phyloP scores from a whole-genome alignment of 1,140 invertebrate genomes.

The Agrilus planipennis region DNA sequence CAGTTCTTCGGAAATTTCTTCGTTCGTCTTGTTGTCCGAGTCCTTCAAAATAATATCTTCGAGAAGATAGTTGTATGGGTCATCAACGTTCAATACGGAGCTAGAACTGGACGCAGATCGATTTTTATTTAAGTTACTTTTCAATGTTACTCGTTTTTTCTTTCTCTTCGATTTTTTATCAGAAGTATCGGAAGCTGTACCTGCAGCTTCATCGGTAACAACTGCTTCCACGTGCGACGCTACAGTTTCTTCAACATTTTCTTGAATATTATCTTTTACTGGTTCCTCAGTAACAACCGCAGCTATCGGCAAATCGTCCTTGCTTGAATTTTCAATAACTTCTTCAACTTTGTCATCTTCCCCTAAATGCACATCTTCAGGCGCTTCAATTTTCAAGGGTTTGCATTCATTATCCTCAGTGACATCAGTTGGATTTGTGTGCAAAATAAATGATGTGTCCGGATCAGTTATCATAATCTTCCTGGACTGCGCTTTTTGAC shows the following conservation, averaged over 20 bases:
- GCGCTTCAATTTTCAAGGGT: background rate
- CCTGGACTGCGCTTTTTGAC: background rate
- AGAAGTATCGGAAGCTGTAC: conserved; percentile 1
- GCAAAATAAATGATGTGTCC: too few relatives aligned
- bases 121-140: conserved; percentile 2
- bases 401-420: too few relatives aligned
- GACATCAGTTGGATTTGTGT: too few relatives aligned
- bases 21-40: conserved; percentile 27
- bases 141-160: conserved; percentile 26
- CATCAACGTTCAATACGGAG: conserved; percentile 9
- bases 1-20: conserved; percentile 30
- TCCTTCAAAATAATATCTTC: conserved; percentile 14
- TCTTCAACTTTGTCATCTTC: conserved; percentile 7
- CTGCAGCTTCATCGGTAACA: background rate
- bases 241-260: too few relatives aligned
- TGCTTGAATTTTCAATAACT: conserved; percentile 6
- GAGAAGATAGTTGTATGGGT: conserved; percentile 25
- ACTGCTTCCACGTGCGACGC: background rate
- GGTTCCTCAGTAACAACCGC: background rate
- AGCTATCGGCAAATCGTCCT: background rate
- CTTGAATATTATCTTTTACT: background rate
- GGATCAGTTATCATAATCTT: background rate
- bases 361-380: too few relatives aligned
- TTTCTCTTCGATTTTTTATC: conserved; percentile 9
- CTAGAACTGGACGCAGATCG: conserved; percentile 9